These are phyloP conservation scores for Acanthosepion lycidas DNA, from an alignment of 2,888 invertebrate species.

Conservation along the genomic window DNA sequence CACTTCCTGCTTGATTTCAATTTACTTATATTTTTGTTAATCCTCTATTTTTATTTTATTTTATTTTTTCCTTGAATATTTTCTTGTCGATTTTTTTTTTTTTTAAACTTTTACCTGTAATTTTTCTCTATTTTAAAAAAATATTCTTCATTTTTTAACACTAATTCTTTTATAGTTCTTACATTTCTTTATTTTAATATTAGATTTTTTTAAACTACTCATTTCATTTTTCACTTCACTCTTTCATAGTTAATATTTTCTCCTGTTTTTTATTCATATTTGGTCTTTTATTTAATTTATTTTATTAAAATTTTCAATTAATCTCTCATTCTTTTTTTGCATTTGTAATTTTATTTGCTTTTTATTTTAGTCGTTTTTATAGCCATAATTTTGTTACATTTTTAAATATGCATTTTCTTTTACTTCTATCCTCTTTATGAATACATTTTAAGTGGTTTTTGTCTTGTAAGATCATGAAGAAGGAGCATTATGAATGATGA, in stretches of 20 bases:
- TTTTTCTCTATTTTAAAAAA: no score
- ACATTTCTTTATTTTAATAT: no score
- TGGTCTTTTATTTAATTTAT: neutral
- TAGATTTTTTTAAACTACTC: no score
- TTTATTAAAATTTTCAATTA: neutral
- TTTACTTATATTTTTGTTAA: no score
- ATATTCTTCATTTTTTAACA: no score
- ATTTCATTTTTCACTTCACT: neutral
- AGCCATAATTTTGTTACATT: neutral
- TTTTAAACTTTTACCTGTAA: no score
- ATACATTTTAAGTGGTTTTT: neutral
- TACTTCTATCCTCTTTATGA: neutral
- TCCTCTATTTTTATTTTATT: no score
- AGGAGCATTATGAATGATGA: neutral
- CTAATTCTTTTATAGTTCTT: no score
- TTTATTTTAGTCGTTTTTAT: neutral
- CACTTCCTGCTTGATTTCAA: neutral
- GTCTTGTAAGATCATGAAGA: neutral
- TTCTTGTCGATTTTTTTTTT: no score
- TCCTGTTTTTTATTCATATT: neutral
- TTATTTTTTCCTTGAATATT: no score
- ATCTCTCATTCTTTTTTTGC: neutral
- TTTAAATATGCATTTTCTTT: no score
- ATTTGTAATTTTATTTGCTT: neutral
- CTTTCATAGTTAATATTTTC: neutral